phyloP scores from a whole-genome alignment of 2,113 vertebrate species.

The Rhynchopsitta pachyrhyncha region DNA sequence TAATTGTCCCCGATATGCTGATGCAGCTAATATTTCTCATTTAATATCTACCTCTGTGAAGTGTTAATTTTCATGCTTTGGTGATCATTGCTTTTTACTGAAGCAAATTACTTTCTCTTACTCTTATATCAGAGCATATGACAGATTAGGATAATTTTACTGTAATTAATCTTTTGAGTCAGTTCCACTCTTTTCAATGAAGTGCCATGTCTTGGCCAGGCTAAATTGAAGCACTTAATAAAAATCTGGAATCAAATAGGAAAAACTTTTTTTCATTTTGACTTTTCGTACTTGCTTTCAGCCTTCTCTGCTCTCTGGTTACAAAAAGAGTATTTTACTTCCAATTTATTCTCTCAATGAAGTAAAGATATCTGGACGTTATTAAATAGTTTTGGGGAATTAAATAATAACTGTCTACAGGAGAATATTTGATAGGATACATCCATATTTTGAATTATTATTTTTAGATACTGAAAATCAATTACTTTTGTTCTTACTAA shows the following conservation, averaged over 20 bases:
- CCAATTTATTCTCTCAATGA: not conserved
- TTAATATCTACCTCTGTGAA: conserved; percentile 52
- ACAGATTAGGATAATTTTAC: conserved; percentile 49
- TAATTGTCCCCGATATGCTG: conserved; percentile 38
- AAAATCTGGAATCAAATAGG: conserved; percentile 14
- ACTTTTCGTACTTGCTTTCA: not conserved
- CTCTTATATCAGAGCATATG: conserved; percentile 36
- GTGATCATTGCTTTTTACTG: conserved; percentile 49
- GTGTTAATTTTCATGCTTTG: conserved; percentile 60
- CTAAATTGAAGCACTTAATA: conserved; percentile 30
- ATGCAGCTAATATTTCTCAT: conserved; percentile 58
- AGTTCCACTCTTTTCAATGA: not conserved
- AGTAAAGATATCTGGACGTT: not conserved
- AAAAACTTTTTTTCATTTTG: not conserved
- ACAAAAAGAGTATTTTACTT: not conserved
- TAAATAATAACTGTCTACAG: not conserved
- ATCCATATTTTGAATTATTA: not conserved
- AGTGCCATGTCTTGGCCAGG: not conserved
- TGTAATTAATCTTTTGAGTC: conserved; percentile 55
- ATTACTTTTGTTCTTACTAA: not conserved
- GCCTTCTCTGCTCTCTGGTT: not conserved
- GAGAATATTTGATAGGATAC: not conserved
- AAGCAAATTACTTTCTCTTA: conserved; percentile 41
- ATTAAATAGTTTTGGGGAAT: not conserved
- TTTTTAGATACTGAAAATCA: not conserved